Base-by-base conservation (phyloP, 2,888 invertebrate genomes). In the Hypomecis atomaria region DNA sequence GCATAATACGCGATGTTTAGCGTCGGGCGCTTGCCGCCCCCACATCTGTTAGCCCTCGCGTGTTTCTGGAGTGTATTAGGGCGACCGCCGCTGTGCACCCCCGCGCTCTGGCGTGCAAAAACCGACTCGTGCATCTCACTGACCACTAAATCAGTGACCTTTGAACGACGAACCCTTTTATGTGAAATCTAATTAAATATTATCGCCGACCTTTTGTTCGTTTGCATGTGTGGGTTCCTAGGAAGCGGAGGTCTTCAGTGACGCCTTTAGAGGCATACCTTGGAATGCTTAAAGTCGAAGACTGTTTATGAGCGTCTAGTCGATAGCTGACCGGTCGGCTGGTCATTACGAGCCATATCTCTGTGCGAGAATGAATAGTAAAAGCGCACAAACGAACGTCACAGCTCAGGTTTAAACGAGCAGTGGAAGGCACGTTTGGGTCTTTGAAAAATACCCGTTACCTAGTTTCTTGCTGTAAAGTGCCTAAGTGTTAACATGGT, bases 291-390 rank as follows among this genome's bases (percentile, higher is more conserved):
- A 85, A 85, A 81, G 88, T 85, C 81, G 86, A 85, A 84, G 83
- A 83, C 82, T 82, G 86, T 91, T 91, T 91, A 91, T 88, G 91
- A 90, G 88, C 89, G 86, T 77, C 84, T 82, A 81, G 83, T 85
- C 89, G 90, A 90, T 89, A 89, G 87, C 86, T 81, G 83, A 78
- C 82, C 83, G 82, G 75, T 84, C 81, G 79, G 80, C 82, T 82
- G 82, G 85, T 89, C 90, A 89, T 91, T 90, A 90, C 85, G 82
- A 81, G 79, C 86, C 87, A 90, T 91, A 90, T 89, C 90, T 89
- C 88, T 89, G 82, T 86, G 88, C 84, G 81, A 84, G 86, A 87
- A 90, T 89, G 91, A 90, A 90, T 90, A 86, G 88, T 83, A 84
- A 87, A 85, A 83, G 84, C 85, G 87, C 82, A 85, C 88, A 84